These are phyloP conservation scores for Phaenicophaeus curvirostris DNA, from an alignment of 2,797 vertebrate genomes.

Conservation along the genomic window DNA sequence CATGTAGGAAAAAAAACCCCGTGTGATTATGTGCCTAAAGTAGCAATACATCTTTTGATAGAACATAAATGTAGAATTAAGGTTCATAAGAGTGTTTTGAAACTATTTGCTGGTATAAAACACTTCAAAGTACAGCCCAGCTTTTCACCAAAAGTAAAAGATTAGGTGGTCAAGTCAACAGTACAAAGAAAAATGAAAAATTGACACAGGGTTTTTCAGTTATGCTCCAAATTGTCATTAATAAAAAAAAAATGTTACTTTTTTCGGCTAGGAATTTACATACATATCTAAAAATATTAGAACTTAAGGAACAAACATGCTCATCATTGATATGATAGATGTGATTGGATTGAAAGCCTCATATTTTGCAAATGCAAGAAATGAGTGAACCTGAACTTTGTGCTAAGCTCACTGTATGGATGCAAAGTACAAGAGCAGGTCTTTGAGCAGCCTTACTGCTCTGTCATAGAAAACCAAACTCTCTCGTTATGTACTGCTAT, in stretches of 20 bases:
- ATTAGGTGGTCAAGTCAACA: not conserved
- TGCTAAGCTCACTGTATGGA: not conserved
- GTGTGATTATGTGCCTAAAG: not conserved
- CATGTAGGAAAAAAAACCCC: not conserved
- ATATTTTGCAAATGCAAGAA: not conserved
- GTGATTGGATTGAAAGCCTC: fast-evolving
- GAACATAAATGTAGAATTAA: not conserved
- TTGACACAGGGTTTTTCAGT: not conserved
- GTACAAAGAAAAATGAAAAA: not conserved
- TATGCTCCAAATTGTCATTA: not conserved
- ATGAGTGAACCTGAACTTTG: not conserved
- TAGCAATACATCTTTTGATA: not conserved
- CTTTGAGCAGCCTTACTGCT: not conserved
- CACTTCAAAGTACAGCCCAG: not conserved
- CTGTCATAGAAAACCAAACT: not conserved
- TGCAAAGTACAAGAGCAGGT: not conserved
- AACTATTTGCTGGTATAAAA: not conserved
- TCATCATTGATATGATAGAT: not conserved
- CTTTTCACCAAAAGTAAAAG: not conserved
- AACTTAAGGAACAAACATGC: not conserved
- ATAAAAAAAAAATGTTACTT: not conserved
- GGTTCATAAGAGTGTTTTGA: not conserved
- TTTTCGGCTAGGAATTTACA: not conserved
- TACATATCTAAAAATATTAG: not conserved
- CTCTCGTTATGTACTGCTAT: not conserved